Evolutionary conservation across 2,797 vertebrate genomes (phyloP).

Genomic region (Momotus momota): DNA sequence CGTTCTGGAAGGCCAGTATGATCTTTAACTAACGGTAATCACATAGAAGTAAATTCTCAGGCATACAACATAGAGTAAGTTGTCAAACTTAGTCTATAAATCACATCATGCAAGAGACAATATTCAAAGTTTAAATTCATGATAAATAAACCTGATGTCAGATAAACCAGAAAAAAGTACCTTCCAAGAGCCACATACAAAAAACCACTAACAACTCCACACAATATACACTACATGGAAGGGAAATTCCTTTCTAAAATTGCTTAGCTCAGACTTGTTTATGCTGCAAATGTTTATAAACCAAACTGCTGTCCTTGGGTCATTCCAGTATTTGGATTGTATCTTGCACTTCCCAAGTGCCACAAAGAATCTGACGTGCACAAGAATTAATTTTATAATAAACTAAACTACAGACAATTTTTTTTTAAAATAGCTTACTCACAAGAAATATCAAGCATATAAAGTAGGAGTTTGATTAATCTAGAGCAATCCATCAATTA

Average conservation of each 20-base stretch:
- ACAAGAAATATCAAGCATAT: neutral
- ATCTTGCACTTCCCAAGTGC: neutral
- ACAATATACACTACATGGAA: neutral
- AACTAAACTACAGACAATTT: neutral
- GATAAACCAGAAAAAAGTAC: neutral
- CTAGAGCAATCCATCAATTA: slow-evolving; percentile 17
- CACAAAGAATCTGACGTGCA: neutral
- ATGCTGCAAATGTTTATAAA: neutral
- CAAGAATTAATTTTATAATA: neutral
- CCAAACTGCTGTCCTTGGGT: neutral
- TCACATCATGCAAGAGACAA: neutral
- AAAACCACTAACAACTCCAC: neutral
- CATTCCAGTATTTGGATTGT: neutral
- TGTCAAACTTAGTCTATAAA: neutral
- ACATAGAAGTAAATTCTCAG: neutral
- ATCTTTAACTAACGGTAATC: neutral
- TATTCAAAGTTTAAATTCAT: neutral
- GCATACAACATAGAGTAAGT: neutral
- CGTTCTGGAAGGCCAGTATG: neutral
- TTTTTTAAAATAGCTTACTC: neutral
- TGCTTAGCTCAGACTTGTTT: neutral
- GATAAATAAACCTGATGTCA: neutral
- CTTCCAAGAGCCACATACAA: neutral
- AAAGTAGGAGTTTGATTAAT: slow-evolving; percentile 28
- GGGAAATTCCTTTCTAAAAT: slow-evolving; percentile 17